phyloP scores from a whole-genome alignment of 2,888 invertebrate species.

The Drosophila merina region DNA sequence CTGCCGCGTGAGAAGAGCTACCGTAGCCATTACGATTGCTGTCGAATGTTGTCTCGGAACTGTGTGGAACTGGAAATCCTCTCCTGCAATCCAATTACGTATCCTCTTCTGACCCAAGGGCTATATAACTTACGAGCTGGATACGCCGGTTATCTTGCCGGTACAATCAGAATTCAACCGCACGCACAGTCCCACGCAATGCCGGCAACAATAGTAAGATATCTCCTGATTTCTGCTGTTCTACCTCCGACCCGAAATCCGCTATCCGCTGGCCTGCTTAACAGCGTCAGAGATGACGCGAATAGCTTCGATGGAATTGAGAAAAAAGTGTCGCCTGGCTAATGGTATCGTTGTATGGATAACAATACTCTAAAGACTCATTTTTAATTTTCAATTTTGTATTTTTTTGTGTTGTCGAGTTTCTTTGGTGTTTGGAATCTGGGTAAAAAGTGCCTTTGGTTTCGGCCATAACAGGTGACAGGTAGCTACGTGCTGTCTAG shows the following conservation, averaged over 20 bases:
- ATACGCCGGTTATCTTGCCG: background rate
- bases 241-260: background rate
- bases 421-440: background rate
- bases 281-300: slow-evolving; percentile 3
- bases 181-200: slow-evolving; percentile 18
- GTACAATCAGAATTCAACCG: background rate
- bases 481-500: background rate
- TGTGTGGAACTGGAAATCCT: background rate
- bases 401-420: slow-evolving; percentile 2
- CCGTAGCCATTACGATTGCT: slow-evolving; percentile 25
- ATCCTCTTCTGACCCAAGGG: too few relatives aligned
- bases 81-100: background rate
- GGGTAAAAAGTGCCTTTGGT: background rate
- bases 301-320: background rate
- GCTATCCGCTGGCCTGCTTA: background rate
- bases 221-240: slow-evolving; percentile 33
- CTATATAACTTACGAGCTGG: background rate
- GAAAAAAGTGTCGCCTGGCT: background rate
- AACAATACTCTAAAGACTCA: slow-evolving; percentile 1
- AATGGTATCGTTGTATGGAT: background rate
- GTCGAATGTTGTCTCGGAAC: background rate
- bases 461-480: slow-evolving; percentile 1
- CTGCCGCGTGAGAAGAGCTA: slow-evolving; percentile 36
- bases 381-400: slow-evolving; percentile 2
- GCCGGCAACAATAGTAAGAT: slow-evolving; percentile 22